Base-by-base conservation (phyloP, 2,888 invertebrate genomes). In the Xiphydria camelus region DNA sequence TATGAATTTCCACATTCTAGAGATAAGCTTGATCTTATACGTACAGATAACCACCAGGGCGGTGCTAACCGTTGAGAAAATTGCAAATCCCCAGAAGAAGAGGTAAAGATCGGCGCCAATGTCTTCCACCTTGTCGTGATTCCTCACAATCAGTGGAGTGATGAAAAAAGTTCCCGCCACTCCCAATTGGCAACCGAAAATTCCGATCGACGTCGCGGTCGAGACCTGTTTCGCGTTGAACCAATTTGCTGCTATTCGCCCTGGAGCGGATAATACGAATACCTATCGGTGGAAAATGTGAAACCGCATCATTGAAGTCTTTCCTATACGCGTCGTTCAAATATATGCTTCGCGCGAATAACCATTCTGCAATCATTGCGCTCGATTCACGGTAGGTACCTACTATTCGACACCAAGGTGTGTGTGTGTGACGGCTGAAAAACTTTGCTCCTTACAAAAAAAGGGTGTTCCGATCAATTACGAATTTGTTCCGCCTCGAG, bases 131-230 rank as follows among this genome's bases (percentile, higher is more conserved):
- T 75, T 64, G 3, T 76, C 75, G 25, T 70, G 67, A 54, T 76
- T 75, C 41, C 47, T 62, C 2, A 79, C 77, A 12, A 79, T 49
- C 45, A 82, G 66, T 2, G 87, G 84, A 1, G 87, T 86, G 9
- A 87, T 54, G 6, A 87, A 72, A 65, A 88, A 89, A 39, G 86
- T 86, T 1, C 85, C 65, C 0, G 87, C 87, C 34, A 84, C 80
- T 3, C 88, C 77, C 18, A 87, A 70, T 81, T 86, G 85, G 59
- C 84, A 85, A 10, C 87, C 87, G 65, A 87, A 85, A 4, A 87
- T 83, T 4, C 85, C 87, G 19, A 86, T 77, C 40, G 86, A 81
- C 58, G 84, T 85, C 2, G 87, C 87, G 4, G 83, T 82, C 4
- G 85, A 76, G n/a, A 68, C 82, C 68, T 84, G 79, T 51, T 80